Base-by-base conservation (phyloP, 2,888 invertebrate genomes). In the Sarcophaga rosellei region DNA sequence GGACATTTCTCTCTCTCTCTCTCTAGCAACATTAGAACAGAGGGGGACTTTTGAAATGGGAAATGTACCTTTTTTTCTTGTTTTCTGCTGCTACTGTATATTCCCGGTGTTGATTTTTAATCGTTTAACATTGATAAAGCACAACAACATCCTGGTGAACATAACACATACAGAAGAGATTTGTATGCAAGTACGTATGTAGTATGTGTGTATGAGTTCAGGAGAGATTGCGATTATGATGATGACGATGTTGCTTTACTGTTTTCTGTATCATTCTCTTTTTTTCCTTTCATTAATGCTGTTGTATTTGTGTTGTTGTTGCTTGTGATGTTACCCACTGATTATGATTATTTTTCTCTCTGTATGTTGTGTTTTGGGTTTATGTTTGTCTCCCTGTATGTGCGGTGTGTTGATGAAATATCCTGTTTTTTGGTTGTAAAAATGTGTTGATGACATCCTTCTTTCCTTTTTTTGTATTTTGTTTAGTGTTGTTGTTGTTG, bases 371-470 rank as follows among this genome's bases (percentile, higher is more conserved):
- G 35, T 35, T 35, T n/a, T n/a, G n/a, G 35, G 8, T 53, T 21
- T 11, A 57, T 62, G 44, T 17, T 15, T 78, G 65, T 53, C 20
- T 44, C 15, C 25, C 4, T 12, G 53, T 73, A 25, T 63, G 21
- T 84, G 1, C 53, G 15, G 8, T 70, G 81, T 74, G 72, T 20
- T 86, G 86, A 86, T 73, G 80, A 75, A 83, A 81, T 83, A 82
- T 87, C 84, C 84, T 81, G 83, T 81, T 73, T 80, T 53, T 66
- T 80, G 62, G 65, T 21, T 78, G 63, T 86, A 77, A 82, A 86
- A 80, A 76, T 83, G 80, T 90, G 89, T 89, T 91, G 92, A 91
- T 91, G 91, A 91, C 92, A 91, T 91, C 91, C 89, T 91, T 90
- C 86, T 85, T 88, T 80, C 10, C 8, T 61, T 10, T 35, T 35